Base-by-base conservation (phyloP, 1,140 invertebrate genomes). In the Augochlora pura region DNA sequence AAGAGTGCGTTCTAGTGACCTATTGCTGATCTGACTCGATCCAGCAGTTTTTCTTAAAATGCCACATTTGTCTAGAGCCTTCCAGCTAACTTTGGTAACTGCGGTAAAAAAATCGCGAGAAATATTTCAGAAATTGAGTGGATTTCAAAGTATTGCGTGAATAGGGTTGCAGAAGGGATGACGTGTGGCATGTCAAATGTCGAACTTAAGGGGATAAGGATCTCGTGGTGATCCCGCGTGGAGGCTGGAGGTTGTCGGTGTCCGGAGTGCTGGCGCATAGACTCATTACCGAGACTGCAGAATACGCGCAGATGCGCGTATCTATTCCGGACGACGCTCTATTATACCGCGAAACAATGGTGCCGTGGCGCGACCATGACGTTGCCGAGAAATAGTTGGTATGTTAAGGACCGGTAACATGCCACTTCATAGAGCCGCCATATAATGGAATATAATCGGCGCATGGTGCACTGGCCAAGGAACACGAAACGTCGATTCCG, bases 101-200 rank as follows among this genome's bases (percentile, higher is more conserved):
- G 1, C 8, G 8, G 8, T 46, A 46, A 46, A 46, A 46, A 46
- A 46, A 46, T 46, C 10, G 3, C 9, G 42, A 7, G 8, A 9
- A 9, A 42, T 9, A 42, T 9, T 9, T 2, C 6, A 10, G 39
- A 46, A 46, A 46, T n/a, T 3, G 14, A 12, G 14, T 46, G 42
- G 42, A 12, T 46, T 46, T 10, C 42, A 10, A 46, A 14, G 14
- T 46, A 2, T 10, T 46, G 42, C 9, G 2, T 1, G 42, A 46
- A 14, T 10, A 46, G 42, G 42, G 12, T 46, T 3, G 42, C 42
- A 3, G 59, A 23, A 54, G 54, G 63, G 68, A 23, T 54, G 78
- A 80, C 66, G 60, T 64, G 57, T 54, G 23, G 49, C 81, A 75
- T 82, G 81, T 83, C 81, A 83, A 83, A 83, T 83, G 81, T 75